Evolutionary conservation across 1,140 invertebrate species (phyloP).

Genomic region (Drosophila funebris): DNA sequence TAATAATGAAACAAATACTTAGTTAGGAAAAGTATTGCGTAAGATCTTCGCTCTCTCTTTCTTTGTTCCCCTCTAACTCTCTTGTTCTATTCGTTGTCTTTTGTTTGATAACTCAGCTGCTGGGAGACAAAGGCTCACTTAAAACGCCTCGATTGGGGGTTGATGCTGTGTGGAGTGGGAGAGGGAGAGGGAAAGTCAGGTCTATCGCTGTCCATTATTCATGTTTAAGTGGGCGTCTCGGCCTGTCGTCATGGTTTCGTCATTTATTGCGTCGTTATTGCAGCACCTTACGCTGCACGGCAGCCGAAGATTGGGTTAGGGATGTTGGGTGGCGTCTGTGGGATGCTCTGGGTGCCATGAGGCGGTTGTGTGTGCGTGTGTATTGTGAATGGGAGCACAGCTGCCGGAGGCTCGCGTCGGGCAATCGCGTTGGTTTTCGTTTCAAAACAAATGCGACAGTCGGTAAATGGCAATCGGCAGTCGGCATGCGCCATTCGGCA

Average conservation of each 20-base stretch:
- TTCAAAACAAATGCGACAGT: conserved; percentile 74
- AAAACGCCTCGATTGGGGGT: neutral
- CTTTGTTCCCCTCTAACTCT: too few relatives aligned
- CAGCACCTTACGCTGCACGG: conserved; percentile 55
- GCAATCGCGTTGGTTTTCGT: conserved; percentile 57
- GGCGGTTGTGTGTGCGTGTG: too few relatives aligned
- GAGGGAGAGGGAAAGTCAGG: neutral
- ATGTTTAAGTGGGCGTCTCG: conserved; percentile 78
- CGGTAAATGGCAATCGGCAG: conserved; percentile 7
- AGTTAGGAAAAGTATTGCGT: neutral
- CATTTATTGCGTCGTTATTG: conserved; percentile 81
- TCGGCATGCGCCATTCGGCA: neutral
- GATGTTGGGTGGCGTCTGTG: neutral
- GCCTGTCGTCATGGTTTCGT: conserved; percentile 72
- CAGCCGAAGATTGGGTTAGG: neutral
- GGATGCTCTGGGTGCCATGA: conserved; percentile 5
- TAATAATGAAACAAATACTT: too few relatives aligned
- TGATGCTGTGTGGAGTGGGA: too few relatives aligned
- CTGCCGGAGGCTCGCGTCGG: conserved; percentile 41
- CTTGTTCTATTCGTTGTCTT: neutral
- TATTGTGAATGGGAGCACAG: conserved; percentile 47
- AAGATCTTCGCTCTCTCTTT: neutral
- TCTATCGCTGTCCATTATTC: conserved; percentile 56
- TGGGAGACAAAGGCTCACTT: conserved; percentile 11
- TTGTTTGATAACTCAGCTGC: neutral